Conservation (phyloP, 2,888 invertebrate genomes). For the Eumerus sabulonum region DNA sequence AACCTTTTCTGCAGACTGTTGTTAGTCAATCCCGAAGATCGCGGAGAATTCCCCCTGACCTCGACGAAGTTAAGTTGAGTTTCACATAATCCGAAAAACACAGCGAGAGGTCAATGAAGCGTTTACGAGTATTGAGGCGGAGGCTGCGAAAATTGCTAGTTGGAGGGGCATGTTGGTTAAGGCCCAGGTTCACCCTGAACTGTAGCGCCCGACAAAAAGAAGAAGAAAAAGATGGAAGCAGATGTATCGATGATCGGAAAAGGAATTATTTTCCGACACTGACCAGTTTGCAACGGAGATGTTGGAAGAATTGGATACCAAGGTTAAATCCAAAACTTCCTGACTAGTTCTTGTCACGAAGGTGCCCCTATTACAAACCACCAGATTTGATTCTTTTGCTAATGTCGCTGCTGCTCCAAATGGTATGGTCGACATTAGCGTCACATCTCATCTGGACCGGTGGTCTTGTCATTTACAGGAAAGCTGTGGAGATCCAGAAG, state of each 20-base stretch:
- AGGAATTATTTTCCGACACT: not conserved
- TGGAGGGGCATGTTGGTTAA: no score
- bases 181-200: no score
- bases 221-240: conserved; percentile 1
- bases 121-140: no score
- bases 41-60: no score
- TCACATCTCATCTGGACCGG: not conserved
- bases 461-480: not conserved
- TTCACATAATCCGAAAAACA: no score
- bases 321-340: not conserved
- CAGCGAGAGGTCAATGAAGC: no score
- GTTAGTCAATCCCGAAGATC: not conserved
- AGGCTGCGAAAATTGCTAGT: no score
- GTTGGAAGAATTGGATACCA: not conserved
- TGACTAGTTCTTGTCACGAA: not conserved
- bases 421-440: not conserved
- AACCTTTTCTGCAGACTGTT: no score
- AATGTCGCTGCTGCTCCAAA: not conserved
- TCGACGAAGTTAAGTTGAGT: no score
- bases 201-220: no score
- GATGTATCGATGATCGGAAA: not conserved
- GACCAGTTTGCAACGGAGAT: not conserved
- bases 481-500: not conserved
- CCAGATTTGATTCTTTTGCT: not conserved
- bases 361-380: not conserved